Percentiles rank a stretch among this genome's conserved stretches.
Conservation (phyloP, 2,888 invertebrate genomes). For the Drosophila meridionalis region DNA sequence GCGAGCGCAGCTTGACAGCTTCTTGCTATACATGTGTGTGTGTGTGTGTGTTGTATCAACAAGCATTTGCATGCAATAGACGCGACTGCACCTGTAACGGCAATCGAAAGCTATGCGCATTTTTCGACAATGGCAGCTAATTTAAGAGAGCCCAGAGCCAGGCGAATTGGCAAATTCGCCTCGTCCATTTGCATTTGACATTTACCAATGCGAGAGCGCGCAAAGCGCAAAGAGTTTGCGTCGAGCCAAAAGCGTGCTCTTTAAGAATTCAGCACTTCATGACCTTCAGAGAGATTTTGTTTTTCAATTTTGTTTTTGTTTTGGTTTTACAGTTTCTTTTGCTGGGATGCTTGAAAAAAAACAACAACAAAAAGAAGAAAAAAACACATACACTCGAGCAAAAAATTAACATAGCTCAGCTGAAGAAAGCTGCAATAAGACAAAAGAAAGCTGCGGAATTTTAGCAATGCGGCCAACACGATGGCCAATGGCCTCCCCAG, state of each 20-base stretch:
- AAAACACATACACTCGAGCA: not conserved
- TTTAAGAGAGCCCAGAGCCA: conserved; percentile 37
- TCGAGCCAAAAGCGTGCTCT: conserved; percentile 15
- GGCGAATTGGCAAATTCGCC: conserved; percentile 29
- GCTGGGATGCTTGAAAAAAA: not conserved
- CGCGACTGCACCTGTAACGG: conserved; percentile 40
- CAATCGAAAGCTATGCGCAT: not conserved
- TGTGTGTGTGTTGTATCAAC: conserved; percentile 22
- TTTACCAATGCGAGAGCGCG: conserved; percentile 47
- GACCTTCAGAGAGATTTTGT: conserved; percentile 40
- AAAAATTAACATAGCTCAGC: conserved; percentile 42
- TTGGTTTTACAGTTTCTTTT: conserved; percentile 6
- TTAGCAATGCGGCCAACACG: conserved; percentile 73
- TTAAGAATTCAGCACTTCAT: conserved; percentile 31
- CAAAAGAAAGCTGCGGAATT: conserved; percentile 77
- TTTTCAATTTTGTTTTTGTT: not conserved
- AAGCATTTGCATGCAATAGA: conserved; percentile 32
- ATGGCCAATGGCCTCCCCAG: conserved; percentile 54
- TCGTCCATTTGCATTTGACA: conserved; percentile 52
- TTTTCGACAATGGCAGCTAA: conserved; percentile 18
- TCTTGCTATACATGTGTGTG: not conserved
- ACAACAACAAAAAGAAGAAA: conserved; percentile 2
- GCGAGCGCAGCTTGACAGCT: conserved; percentile 1
- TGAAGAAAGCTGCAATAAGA: conserved; percentile 63
- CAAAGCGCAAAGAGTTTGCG: conserved; percentile 1